phyloP scores from a whole-genome alignment of 2,888 invertebrate genomes.

The Drosophila paranaensis region DNA sequence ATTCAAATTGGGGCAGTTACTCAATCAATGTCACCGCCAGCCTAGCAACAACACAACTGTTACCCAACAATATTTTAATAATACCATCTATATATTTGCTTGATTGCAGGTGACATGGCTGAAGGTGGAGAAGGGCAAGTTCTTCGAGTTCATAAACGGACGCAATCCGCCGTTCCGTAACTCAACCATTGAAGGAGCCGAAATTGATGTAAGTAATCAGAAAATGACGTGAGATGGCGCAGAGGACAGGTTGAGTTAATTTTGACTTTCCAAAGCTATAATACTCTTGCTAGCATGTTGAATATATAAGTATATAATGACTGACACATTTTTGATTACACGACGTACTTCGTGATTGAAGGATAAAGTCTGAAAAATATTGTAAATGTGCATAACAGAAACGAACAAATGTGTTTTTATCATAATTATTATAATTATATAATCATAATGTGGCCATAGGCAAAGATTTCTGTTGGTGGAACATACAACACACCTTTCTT shows the following conservation, averaged over 20 bases:
- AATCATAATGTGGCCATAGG: neutral
- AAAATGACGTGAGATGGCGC: neutral
- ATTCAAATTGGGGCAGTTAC: constrained; percentile 48
- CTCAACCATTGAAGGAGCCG: constrained; percentile 89
- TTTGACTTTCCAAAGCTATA: neutral
- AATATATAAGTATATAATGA: constrained; percentile 20
- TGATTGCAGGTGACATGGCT: constrained; percentile 85
- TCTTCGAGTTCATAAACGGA: constrained; percentile 92
- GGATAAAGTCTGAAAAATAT: neutral
- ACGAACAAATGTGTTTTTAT: neutral
- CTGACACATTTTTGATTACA: neutral
- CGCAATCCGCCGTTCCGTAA: constrained; percentile 90
- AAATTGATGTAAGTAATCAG: constrained; percentile 90
- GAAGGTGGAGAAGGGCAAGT: constrained; percentile 87
- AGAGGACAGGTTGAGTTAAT: neutral
- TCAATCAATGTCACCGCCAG: constrained; percentile 74
- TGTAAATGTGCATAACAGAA: neutral
- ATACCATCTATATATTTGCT: constrained; percentile 34
- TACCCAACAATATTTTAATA: constrained; percentile 42
- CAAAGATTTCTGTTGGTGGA: neutral
- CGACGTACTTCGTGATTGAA: neutral
- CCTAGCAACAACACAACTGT: constrained; percentile 1
- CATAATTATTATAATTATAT: neutral
- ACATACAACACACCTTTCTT: no score
- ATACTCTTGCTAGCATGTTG: neutral